Conservation (phyloP, 2,888 invertebrate species). For the Tetheella fluctuosa region DNA sequence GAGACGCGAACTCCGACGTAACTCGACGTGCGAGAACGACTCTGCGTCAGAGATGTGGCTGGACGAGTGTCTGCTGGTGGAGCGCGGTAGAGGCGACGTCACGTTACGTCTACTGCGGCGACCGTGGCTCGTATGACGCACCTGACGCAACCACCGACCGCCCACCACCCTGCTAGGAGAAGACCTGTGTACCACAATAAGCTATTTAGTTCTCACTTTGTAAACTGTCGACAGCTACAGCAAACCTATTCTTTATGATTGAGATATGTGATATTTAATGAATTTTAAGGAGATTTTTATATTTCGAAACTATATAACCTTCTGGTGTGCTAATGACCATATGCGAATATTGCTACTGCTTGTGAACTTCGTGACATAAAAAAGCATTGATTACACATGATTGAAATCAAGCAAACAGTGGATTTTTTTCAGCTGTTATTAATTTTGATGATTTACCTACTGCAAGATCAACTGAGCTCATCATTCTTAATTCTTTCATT, state of each 20-base stretch:
- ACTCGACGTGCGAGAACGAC: slow-evolving; percentile 65
- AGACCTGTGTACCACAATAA: slow-evolving; percentile 64
- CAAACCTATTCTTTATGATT: not conserved
- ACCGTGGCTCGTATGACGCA: slow-evolving; percentile 74
- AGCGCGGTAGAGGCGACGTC: slow-evolving; percentile 71
- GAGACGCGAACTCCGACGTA: slow-evolving; percentile 80
- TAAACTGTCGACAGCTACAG: no score
- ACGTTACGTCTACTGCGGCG: slow-evolving; percentile 71
- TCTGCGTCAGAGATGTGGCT: slow-evolving; percentile 66
- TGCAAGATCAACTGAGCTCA: no score
- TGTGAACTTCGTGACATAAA: no score
- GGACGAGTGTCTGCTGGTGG: slow-evolving; percentile 62
- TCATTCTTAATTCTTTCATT: no score
- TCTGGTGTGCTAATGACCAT: not conserved
- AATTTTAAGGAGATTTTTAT: no score
- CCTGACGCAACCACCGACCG: slow-evolving; percentile 82
- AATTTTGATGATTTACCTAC: no score
- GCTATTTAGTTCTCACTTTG: slow-evolving; percentile 11
- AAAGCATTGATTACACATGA: no score
- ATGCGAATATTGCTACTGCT: no score
- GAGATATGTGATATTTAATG: no score
- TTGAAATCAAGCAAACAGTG: no score
- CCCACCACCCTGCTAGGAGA: slow-evolving; percentile 85
- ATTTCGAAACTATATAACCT: no score
- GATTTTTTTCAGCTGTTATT: no score